Evolutionary conservation across 1,140 invertebrate species (phyloP), one percentile per base, ranked within the genome.

Genomic region (Diachasma alloeum): DNA sequence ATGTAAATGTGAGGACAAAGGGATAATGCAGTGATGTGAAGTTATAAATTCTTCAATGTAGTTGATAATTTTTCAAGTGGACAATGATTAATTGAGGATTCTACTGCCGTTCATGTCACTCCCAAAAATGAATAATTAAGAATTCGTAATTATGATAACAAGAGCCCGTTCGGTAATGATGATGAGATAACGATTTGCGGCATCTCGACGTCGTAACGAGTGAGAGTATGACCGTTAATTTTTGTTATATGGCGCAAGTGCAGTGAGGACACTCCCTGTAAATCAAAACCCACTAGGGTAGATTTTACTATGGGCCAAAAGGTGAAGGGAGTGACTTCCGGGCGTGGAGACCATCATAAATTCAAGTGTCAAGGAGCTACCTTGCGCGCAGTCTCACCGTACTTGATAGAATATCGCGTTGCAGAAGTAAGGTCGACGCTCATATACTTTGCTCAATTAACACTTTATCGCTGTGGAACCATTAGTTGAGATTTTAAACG

Each of bases 181-280:
- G n/a, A 22, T 9, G 48, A 56, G 48, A 56, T 56, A 56, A 56
- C 48, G 48, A 56, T 56, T 56, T 56, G 48, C 19, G 48, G 48
- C 6, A 56, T 17, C 19, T 19, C 48, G 48, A 56, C 48, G n/a
- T 56, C 19, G 19, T 56, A 56, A 56, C 48, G 48, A 56, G 15
- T 56, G 56, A 44, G 63, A 74, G 10, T 37, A 69, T 75, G 74
- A 76, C 76, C 78, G 71, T 76, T 76, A 79, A 79, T 72, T 79
- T 79, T 76, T 76, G 75, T 72, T 76, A 72, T 59, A 22, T 46
- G 68, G 69, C 53, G 66, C 42, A 36, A 68, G 63, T 53, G 46
- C 19, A 73, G 59, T n/a, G 53, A 36, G 63, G 68, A 69, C 56
- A 37, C 53, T 66, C 31, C 24, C 36, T 46, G 42, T 75, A 68